These are phyloP conservation scores for Steinernema carpocapsae DNA, from an alignment of 2,888 invertebrate species.

Conservation along the genomic window DNA sequence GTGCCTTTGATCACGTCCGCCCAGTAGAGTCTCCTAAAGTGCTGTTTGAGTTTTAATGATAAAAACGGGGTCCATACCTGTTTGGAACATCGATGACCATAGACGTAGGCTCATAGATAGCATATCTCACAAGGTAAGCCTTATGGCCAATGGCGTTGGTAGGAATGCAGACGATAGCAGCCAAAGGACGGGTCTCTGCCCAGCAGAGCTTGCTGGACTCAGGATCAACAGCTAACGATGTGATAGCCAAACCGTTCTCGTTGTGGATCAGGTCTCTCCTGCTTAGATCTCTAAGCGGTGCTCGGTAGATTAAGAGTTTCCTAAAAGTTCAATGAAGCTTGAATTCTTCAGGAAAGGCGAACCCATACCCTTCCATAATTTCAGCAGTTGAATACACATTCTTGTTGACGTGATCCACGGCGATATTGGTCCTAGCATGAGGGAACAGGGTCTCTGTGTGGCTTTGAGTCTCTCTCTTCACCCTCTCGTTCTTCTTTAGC, in stretches of 20 bases:
- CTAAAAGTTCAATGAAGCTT: neutral
- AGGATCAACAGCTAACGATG: neutral
- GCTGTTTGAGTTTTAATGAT: neutral
- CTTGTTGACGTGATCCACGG: conserved; percentile 40
- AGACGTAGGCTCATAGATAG: conserved; percentile 81
- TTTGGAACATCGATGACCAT: conserved; percentile 80
- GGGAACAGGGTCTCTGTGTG: conserved; percentile 10
- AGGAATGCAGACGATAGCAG: conserved; percentile 23
- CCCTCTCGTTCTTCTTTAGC: neutral
- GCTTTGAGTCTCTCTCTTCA: neutral
- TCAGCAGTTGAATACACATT: conserved; percentile 36
- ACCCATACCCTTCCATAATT: neutral
- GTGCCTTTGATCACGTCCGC: conserved; percentile 81
- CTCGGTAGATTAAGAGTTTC: neutral
- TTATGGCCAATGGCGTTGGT: neutral
- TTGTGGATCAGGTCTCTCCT: neutral
- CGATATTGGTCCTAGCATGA: neutral
- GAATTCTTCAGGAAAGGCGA: neutral
- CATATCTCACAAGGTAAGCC: conserved; percentile 7
- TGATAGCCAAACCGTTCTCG: conserved; percentile 4
- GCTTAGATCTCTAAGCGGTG: neutral
- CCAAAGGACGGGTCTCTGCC: conserved; percentile 7
- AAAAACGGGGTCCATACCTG: conserved; percentile 53
- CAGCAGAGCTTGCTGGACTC: conserved; percentile 22
- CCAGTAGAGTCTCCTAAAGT: conserved; percentile 78